Base-by-base conservation (phyloP, 2,888 invertebrate genomes). In the Portevinia maculata region DNA sequence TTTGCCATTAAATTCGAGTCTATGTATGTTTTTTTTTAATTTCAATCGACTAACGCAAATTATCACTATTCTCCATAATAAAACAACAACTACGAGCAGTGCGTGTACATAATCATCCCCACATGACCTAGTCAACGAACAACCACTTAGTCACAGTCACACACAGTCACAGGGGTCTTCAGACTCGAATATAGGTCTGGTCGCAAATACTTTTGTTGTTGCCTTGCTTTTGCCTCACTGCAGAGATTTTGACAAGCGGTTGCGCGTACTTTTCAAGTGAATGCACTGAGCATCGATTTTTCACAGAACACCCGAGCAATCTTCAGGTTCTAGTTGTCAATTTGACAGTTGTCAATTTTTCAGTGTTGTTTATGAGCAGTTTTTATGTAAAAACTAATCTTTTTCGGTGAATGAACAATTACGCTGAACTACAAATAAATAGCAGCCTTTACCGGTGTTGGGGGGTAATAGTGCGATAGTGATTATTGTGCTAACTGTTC, bases 51-150 rank as follows among this genome's bases (percentile, higher is more conserved):
- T 70, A 17, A 64, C 41, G 70, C 44, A 62, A 81, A 81, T 81
- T 81, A 81, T 65, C 81, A 65, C 76, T n/a, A 65, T 65, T 34
- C 41, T 39, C 15, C 39, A 67, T n/a, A 30, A 71, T 78, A 62
- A 57, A 59, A 52, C 24, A 71, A 48, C 73, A 59, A 59, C 41
- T 44, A 37, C 64, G 37, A 65, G 34, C n/a, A 28, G 24, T 11
- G 50, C 28, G 59, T 67, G 28, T 67, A 34, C 64, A 73, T 67
- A 69, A 74, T 79, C 65, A 59, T 50, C 73, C 67, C 59, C 52
- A 44, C 70, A 69, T 83, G 83, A 83, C 83, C 83, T 83, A 83
- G 67, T 73, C 83, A 78, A 83, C 73, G 67, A 78, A 62, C 67
- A 83, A 62, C 67, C 78, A 69, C 67, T 83, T 83, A 78, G 76